Percentiles rank a stretch among this genome's conserved stretches.
Conservation (phyloP, 1,140 invertebrate genomes). For the Hyles vespertilio region DNA sequence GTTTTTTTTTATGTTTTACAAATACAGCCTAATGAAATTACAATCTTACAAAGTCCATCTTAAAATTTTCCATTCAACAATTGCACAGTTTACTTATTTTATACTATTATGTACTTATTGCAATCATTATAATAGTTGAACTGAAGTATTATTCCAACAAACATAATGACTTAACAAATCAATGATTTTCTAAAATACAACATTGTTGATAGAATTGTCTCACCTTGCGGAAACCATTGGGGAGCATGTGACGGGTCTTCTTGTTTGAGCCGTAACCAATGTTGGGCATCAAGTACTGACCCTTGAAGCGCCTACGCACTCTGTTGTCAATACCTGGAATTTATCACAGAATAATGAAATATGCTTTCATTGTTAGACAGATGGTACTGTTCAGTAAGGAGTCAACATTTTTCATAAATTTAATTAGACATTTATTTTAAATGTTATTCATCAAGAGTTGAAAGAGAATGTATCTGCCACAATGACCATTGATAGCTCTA, state of each 20-base stretch:
- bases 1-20: too few relatives aligned
- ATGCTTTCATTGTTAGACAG: not conserved
- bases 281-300: slow-evolving; percentile 98
- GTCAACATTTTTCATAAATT: not conserved
- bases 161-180: too few relatives aligned
- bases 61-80: too few relatives aligned
- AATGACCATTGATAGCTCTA: slow-evolving; percentile 52
- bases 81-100: too few relatives aligned
- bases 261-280: slow-evolving; percentile 99
- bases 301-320: slow-evolving; percentile 98
- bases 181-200: too few relatives aligned
- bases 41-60: too few relatives aligned
- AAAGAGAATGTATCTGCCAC: slow-evolving; percentile 44
- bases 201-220: slow-evolving; percentile 1
- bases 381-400: not conserved
- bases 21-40: too few relatives aligned
- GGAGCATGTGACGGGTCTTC: slow-evolving; percentile 96
- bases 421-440: not conserved
- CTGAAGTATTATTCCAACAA: too few relatives aligned
- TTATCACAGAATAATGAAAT: not conserved
- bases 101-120: too few relatives aligned
- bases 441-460: not conserved
- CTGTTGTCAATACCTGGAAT: slow-evolving; percentile 98
- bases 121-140: too few relatives aligned
- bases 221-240: slow-evolving; percentile 98